These are phyloP conservation scores for Nothocercus nigrocapillus DNA, from an alignment of 2,113 vertebrate genomes.

Conservation along the genomic window DNA sequence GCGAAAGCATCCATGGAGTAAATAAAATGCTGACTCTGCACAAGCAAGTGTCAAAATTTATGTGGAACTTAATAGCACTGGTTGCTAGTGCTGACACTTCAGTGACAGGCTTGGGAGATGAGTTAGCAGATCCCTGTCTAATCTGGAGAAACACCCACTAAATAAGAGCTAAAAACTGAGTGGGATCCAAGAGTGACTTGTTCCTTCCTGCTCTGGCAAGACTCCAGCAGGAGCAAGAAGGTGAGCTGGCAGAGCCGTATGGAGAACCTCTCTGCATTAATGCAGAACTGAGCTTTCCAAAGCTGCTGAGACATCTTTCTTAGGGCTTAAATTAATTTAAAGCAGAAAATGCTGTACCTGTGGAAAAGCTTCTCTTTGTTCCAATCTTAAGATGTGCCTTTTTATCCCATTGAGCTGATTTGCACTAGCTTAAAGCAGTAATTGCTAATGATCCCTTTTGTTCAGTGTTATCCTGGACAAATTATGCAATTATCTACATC, in stretches of 20 bases:
- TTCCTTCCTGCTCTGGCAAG: not conserved
- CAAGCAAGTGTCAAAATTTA: not conserved
- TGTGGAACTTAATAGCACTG: conserved; percentile 15
- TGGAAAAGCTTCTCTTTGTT: not conserved
- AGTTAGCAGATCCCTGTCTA: not conserved
- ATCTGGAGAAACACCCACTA: not conserved
- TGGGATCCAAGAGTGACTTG: not conserved
- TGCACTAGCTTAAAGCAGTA: not conserved
- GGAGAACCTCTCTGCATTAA: not conserved
- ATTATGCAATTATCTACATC: conserved; percentile 47
- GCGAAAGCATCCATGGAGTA: not conserved
- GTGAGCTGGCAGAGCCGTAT: not conserved
- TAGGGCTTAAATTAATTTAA: not conserved
- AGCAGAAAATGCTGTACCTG: not conserved
- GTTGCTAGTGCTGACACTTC: conserved; percentile 9
- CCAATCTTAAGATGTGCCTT: not conserved
- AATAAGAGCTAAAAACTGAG: not conserved
- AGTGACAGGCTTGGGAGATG: not conserved
- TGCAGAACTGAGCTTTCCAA: not conserved
- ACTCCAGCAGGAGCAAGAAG: not conserved
- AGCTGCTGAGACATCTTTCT: not conserved
- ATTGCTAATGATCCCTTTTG: not conserved
- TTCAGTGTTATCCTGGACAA: conserved; percentile 33
- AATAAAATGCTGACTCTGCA: conserved; percentile 41
- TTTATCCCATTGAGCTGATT: not conserved